phyloP scores from a whole-genome alignment of 2,797 vertebrate genomes.

The Enteromius thamalakanensis region DNA sequence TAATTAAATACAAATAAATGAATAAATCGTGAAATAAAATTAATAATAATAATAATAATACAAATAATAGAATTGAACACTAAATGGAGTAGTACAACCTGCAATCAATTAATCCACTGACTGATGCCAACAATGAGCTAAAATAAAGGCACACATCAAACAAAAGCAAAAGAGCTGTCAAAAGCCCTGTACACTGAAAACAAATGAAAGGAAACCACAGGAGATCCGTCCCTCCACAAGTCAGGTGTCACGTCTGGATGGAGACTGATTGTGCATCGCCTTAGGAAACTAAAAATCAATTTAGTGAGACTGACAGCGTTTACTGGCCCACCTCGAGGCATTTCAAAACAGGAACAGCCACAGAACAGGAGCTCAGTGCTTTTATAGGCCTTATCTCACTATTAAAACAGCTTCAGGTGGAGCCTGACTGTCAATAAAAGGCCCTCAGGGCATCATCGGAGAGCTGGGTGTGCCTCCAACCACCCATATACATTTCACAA shows the following conservation, averaged over 20 bases:
- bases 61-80: background rate
- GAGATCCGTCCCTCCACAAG: background rate
- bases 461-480: conserved; percentile 1
- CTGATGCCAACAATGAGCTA: background rate
- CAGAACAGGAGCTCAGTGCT: background rate
- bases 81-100: background rate
- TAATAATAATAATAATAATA: background rate
- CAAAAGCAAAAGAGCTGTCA: background rate
- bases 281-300: conserved; percentile 6
- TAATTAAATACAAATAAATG: background rate
- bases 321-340: background rate
- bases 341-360: background rate
- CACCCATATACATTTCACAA: background rate
- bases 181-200: background rate
- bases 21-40: background rate
- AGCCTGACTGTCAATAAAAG: conserved; percentile 4
- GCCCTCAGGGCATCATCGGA: conserved; percentile 8
- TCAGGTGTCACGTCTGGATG: background rate
- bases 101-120: background rate
- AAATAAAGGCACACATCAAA: background rate
- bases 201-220: background rate
- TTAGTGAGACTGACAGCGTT: background rate
- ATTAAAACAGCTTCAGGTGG: background rate
- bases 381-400: background rate
- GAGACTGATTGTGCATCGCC: conserved; percentile 4